A percentile compares a stretch with the other conserved stretches of the same genome.
Evolutionary conservation across 1,140 invertebrate genomes (phyloP).

Genomic region (Drosophila kikkawai): DNA sequence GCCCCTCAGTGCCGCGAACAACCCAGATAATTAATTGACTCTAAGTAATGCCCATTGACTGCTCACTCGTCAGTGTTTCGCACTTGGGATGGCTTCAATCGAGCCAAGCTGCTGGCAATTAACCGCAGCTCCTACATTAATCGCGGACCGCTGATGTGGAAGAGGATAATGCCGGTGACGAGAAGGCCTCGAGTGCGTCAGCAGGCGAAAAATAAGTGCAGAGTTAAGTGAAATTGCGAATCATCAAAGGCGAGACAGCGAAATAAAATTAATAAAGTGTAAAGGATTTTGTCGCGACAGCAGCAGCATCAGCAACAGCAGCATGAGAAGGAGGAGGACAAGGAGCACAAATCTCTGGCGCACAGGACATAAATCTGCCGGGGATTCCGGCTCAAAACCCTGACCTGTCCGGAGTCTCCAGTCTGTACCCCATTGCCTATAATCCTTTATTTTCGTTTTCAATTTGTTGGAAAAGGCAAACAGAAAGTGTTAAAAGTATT

Average conservation of each 20-base stretch:
- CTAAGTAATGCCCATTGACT: slow-evolving; percentile 17
- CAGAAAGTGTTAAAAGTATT: slow-evolving; percentile 69
- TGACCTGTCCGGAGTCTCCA: slow-evolving; percentile 8
- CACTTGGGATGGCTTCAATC: slow-evolving; percentile 27
- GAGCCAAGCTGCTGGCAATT: slow-evolving; percentile 37
- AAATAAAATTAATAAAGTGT: slow-evolving; percentile 73
- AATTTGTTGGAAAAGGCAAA: slow-evolving; percentile 62
- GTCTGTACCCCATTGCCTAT: slow-evolving; percentile 14
- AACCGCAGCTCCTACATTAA: slow-evolving; percentile 66
- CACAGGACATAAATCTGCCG: slow-evolving; percentile 30
- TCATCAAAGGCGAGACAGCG: slow-evolving; percentile 34
- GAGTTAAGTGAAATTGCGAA: slow-evolving; percentile 24
- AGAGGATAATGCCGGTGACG: slow-evolving; percentile 56
- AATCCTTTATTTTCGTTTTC: slow-evolving; percentile 68
- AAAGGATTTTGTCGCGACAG: slow-evolving; percentile 59
- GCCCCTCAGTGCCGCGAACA: neutral
- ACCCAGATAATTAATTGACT: slow-evolving; percentile 37
- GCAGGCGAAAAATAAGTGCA: slow-evolving; percentile 14
- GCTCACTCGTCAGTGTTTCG: slow-evolving; percentile 16
- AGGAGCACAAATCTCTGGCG: neutral
- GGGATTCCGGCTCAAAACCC: neutral
- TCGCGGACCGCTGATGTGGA: slow-evolving; percentile 67
- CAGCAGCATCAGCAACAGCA: neutral
- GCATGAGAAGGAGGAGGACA: neutral
- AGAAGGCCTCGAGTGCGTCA: slow-evolving; percentile 40